These are phyloP conservation scores for Lophura nycthemera DNA, from an alignment of 2,113 vertebrate genomes.

Conservation along the genomic window DNA sequence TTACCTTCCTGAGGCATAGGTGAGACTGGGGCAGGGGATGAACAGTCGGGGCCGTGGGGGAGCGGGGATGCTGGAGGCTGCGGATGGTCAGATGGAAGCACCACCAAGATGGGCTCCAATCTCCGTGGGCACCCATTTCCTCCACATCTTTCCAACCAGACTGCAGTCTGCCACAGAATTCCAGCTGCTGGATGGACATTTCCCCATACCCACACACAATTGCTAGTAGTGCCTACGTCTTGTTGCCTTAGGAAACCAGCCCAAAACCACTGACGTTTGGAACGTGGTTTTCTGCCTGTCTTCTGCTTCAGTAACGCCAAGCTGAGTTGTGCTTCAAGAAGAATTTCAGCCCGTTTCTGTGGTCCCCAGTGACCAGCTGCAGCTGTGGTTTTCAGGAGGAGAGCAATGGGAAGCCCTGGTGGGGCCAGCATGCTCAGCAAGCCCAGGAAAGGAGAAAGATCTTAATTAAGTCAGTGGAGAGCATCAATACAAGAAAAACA, in stretches of 20 bases:
- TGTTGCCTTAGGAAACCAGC: not conserved
- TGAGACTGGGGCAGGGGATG: not conserved
- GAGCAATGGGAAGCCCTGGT: slow-evolving; percentile 6
- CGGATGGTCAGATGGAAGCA: not conserved
- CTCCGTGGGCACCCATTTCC: not conserved
- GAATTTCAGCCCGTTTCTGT: not conserved
- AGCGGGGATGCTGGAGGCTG: not conserved
- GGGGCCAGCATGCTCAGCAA: slow-evolving; percentile 32
- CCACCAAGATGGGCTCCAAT: not conserved
- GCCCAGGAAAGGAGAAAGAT: slow-evolving; percentile 28
- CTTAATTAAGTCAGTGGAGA: slow-evolving; percentile 70
- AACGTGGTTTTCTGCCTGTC: not conserved
- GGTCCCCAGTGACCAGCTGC: slow-evolving; percentile 34
- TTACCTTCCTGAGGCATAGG: not conserved
- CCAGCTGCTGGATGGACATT: not conserved
- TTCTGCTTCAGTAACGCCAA: not conserved
- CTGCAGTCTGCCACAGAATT: not conserved
- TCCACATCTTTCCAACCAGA: not conserved
- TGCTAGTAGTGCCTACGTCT: not conserved
- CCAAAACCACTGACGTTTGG: not conserved
- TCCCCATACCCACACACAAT: not conserved
- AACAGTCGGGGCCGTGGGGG: not conserved
- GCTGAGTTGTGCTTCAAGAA: not conserved
- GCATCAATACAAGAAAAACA: slow-evolving; percentile 48
- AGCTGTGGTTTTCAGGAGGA: slow-evolving; percentile 45